Percentiles rank a stretch among this genome's conserved stretches.
Conservation (phyloP, 2,797 vertebrate genomes). For the Clarias pachynema region DNA sequence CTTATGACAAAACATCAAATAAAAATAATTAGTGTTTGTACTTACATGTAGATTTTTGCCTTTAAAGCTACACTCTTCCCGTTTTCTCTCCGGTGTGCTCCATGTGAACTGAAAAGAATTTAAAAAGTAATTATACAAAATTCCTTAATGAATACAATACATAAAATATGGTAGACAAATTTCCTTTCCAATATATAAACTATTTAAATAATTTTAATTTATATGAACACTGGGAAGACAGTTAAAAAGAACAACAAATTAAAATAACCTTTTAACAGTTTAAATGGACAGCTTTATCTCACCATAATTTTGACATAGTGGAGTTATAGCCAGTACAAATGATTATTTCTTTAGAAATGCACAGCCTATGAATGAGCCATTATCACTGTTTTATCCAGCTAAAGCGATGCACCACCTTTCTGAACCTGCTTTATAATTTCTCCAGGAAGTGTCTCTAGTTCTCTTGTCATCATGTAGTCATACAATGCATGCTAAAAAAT, state of each 20-base stretch:
- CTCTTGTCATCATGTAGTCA: background rate
- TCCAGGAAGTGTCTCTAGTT: background rate
- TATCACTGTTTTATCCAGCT: too few species aligned
- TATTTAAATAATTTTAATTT: background rate
- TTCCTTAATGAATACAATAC: background rate
- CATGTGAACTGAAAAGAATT: slow-evolving; percentile 80
- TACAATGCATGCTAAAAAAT: background rate
- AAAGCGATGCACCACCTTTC: too few species aligned
- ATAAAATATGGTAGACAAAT: too few species aligned
- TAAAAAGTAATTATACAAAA: background rate
- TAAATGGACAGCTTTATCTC: too few species aligned
- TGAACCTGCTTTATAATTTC: too few species aligned
- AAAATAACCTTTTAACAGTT: too few species aligned
- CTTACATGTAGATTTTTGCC: slow-evolving; percentile 91
- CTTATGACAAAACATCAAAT: background rate
- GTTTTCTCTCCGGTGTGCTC: slow-evolving; percentile 84
- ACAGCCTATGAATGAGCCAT: too few species aligned
- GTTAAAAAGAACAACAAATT: too few species aligned
- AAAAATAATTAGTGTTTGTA: slow-evolving; percentile 6
- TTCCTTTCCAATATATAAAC: background rate
- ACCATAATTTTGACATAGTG: too few species aligned
- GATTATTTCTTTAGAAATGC: too few species aligned
- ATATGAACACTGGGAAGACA: too few species aligned
- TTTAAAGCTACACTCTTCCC: slow-evolving; percentile 92
- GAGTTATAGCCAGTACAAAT: too few species aligned